Evolutionary conservation across 2,797 vertebrate species (phyloP).

Genomic region (Tragelaphus oryx): DNA sequence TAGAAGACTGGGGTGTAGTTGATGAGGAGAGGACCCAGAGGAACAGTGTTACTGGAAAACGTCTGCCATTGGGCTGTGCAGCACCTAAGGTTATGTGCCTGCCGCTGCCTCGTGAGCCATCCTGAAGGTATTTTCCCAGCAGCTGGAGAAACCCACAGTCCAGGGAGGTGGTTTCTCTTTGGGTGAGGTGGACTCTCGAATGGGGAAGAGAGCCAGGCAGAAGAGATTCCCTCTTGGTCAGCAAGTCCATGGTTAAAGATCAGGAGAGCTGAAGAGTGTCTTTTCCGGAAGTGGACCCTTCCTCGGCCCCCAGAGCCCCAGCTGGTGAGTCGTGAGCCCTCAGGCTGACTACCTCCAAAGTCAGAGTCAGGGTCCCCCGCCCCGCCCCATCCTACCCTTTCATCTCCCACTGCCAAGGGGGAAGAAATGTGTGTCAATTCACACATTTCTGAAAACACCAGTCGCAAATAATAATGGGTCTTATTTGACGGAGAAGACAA

Average conservation of each 20-base stretch:
- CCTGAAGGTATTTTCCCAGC: background rate
- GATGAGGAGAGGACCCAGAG: background rate
- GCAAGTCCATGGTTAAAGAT: background rate
- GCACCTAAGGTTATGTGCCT: background rate
- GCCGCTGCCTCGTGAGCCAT: background rate
- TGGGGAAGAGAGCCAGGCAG: background rate
- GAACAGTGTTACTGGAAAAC: too few species aligned
- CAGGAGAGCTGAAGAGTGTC: background rate
- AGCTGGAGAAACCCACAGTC: background rate
- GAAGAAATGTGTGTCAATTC: background rate
- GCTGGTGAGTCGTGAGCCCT: background rate
- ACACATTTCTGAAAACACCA: background rate
- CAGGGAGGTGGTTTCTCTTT: background rate
- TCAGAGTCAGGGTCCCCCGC: background rate
- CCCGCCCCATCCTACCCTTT: background rate
- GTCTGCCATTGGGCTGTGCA: fast-evolving
- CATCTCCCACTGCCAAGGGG: background rate
- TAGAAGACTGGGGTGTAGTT: background rate
- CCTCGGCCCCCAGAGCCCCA: background rate
- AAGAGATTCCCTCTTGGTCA: background rate
- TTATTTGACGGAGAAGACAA: background rate
- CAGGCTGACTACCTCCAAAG: background rate
- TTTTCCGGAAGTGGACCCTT: background rate
- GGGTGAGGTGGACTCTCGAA: background rate
- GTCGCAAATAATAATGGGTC: background rate